Conservation (phyloP, 2,888 invertebrate species). For the Megaustenia siamemsis region DNA sequence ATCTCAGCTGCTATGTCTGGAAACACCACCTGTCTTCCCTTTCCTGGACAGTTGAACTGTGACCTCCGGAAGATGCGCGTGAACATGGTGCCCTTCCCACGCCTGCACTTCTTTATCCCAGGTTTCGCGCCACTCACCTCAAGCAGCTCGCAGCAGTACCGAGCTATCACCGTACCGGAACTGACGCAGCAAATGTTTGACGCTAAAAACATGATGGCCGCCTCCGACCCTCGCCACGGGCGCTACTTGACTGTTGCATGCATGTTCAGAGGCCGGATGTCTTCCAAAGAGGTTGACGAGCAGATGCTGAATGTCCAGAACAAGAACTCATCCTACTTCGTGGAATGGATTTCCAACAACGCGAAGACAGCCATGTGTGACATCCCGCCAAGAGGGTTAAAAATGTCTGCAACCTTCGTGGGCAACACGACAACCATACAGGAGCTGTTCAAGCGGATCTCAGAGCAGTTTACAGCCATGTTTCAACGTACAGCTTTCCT, state of each 20-base stretch:
- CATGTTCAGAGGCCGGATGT: slow-evolving; percentile 78
- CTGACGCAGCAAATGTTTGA: slow-evolving; percentile 81
- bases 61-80: too few relatives aligned
- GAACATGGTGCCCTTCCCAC: too few relatives aligned
- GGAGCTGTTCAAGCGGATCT: slow-evolving; percentile 75
- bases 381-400: neutral
- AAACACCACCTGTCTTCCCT: too few relatives aligned
- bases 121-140: too few relatives aligned
- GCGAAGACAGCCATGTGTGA: neutral
- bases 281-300: slow-evolving; percentile 79
- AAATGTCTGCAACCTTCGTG: slow-evolving; percentile 82
- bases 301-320: slow-evolving; percentile 12
- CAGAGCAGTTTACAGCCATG: slow-evolving; percentile 85
- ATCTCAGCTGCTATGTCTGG: too few relatives aligned
- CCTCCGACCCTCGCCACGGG: neutral
- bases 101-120: too few relatives aligned
- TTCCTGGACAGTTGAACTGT: too few relatives aligned
- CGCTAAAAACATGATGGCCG: slow-evolving; percentile 7
- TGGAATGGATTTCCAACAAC: slow-evolving; percentile 8
- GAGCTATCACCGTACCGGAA: slow-evolving; percentile 78
- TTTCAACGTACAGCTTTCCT: slow-evolving; percentile 85
- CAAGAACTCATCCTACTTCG: slow-evolving; percentile 14
- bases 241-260: slow-evolving; percentile 77
- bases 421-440: slow-evolving; percentile 78
- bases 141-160: too few relatives aligned